Evolutionary conservation across 2,888 invertebrate genomes (phyloP), one percentile per base, ranked within the genome.

Genomic region (Piscicola geometra): DNA sequence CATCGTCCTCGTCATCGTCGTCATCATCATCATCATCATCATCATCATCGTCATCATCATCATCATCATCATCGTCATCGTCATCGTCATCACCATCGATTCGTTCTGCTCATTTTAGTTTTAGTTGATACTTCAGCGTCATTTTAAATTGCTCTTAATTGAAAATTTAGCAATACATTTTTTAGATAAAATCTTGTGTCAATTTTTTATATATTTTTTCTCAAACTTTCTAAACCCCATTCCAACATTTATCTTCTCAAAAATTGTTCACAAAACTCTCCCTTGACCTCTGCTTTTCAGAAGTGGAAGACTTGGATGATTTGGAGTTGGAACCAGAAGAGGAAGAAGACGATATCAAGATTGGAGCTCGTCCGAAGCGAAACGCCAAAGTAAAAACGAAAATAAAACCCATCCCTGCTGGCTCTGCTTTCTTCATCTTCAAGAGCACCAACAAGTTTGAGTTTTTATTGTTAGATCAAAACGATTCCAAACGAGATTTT

Each of bases 391-490:
- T 93, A 86, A 93, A 93, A 81, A 91, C 91, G 84, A 92, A 91
- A 89, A 90, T 90, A 84, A 93, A 93, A 87, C 97, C 97, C 82
- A 97, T 99, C 86, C 98, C 98, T 82, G 91, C 91, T 86, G 93
- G 92, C 86, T 91, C 93, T 86, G 93, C 97, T 83, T 93, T 98
- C 89, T 99, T 97, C 90, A 88, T 98, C 87, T 94, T 99, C 88
- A 92, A 93, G 85, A 92, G 91, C 85, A 93, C 91, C 78, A 98
- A 96, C 91, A 93, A 93, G 93, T 96, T 91, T 90, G 89, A 89
- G 15, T 28, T 47, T 47, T 47, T 9, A 28, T 12, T 0, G 76
- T 78, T 18, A 32, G 28, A n/a, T n/a, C n/a, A n/a, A n/a, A n/a
- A n/a, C n/a, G n/a, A 18, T 18, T 15, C 15, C 28, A 33, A 69